These are phyloP conservation scores for Aphaenogaster ashmeadi DNA, from an alignment of 1,140 invertebrate species.

Conservation along the genomic window DNA sequence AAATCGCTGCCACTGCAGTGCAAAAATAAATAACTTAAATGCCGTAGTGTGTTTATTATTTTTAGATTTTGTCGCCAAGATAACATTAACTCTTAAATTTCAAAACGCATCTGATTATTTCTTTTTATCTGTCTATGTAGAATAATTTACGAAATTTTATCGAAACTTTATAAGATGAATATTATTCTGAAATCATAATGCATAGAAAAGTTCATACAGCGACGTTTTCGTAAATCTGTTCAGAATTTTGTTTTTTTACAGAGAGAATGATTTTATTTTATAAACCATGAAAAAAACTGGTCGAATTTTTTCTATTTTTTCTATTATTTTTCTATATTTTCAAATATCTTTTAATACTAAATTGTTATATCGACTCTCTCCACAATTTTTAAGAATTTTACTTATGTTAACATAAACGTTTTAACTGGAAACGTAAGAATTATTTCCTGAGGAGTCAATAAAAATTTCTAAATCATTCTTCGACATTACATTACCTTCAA, in stretches of 20 bases:
- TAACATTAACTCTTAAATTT: not conserved
- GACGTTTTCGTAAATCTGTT: not conserved
- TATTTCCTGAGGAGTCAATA: not conserved
- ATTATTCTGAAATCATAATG: not conserved
- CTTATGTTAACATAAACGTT: not conserved
- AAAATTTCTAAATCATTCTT: not conserved
- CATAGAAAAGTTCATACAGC: not conserved
- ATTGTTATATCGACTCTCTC: not conserved
- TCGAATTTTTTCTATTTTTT: not conserved
- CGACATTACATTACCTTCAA: not conserved
- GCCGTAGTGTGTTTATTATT: not conserved
- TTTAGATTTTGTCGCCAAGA: not conserved
- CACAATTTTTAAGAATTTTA: not conserved
- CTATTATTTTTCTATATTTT: not conserved
- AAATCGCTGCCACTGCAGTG: not conserved
- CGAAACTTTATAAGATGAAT: not conserved
- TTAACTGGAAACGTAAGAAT: not conserved
- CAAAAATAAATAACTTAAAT: slow-evolving; percentile 9
- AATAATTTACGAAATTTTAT: not conserved
- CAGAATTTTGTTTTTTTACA: not conserved
- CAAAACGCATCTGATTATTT: not conserved
- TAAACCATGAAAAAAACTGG: not conserved
- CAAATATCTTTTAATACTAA: not conserved
- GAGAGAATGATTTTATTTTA: not conserved
- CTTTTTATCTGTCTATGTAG: not conserved